These are phyloP conservation scores for Leptodactylus fuscus DNA, from an alignment of 2,113 vertebrate genomes.

Conservation along the genomic window DNA sequence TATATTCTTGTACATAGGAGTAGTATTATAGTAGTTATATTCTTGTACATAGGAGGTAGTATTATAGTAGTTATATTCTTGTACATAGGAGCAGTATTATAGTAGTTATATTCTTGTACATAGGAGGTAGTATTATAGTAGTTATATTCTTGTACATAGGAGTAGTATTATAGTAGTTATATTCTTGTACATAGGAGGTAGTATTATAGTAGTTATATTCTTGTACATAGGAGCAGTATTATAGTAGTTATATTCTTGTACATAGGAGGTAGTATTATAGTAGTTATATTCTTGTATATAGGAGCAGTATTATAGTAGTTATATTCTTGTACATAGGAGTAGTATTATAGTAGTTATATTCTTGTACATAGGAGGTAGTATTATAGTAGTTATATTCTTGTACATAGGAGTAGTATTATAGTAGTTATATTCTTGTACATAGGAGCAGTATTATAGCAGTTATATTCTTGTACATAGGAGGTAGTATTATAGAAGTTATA, in stretches of 20 bases:
- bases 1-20: not conserved
- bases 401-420: not conserved
- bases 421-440: not conserved
- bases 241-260: slow-evolving; percentile 3
- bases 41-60: no score
- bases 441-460: not conserved
- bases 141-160: not conserved
- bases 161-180: slow-evolving; percentile 2
- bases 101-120: slow-evolving; percentile 1
- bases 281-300: not conserved
- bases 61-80: no score
- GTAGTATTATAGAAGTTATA: not conserved
- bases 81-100: no score
- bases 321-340: no score
- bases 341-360: no score
- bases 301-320: no score
- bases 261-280: not conserved
- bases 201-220: slow-evolving; percentile 1
- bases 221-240: not conserved
- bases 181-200: not conserved
- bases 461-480: not conserved
- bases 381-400: no score
- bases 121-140: not conserved
- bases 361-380: no score
- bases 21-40: not conserved